Conservation (phyloP, 1,140 invertebrate species). For the Neotoxoptera formosana region DNA sequence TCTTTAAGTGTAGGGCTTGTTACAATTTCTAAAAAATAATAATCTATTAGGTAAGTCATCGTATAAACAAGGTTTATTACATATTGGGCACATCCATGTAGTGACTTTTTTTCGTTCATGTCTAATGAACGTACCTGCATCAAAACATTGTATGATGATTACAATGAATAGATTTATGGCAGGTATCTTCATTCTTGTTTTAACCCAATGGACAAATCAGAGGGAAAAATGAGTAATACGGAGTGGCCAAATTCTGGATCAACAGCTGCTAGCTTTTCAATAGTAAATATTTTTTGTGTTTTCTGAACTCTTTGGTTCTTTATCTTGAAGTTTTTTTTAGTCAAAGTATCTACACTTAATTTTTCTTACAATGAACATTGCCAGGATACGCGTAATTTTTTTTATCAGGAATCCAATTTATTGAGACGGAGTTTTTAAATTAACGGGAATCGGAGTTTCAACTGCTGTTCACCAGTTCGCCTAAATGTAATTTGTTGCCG, state of each 20-base stretch:
- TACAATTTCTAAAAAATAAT: slow-evolving; percentile 46
- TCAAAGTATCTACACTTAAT: slow-evolving; percentile 80
- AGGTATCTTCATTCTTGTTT: slow-evolving; percentile 92
- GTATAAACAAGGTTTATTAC: slow-evolving; percentile 75
- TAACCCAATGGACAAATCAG: slow-evolving; percentile 81
- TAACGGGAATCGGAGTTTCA: slow-evolving; percentile 89
- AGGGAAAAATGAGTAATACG: slow-evolving; percentile 51
- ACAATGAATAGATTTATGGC: slow-evolving; percentile 90
- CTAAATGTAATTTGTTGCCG: too few species aligned
- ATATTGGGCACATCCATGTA: slow-evolving; percentile 99
- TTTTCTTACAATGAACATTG: slow-evolving; percentile 88
- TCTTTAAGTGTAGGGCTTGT: neutral
- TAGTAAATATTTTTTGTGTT: slow-evolving; percentile 71
- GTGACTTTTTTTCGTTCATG: slow-evolving; percentile 99
- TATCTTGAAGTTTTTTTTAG: slow-evolving; percentile 85
- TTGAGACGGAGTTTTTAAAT: slow-evolving; percentile 86
- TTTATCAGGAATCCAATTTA: slow-evolving; percentile 90
- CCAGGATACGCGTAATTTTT: slow-evolving; percentile 83
- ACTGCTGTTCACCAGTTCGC: slow-evolving; percentile 91
- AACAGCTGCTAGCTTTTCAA: neutral
- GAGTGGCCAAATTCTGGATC: slow-evolving; percentile 58
- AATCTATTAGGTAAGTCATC: slow-evolving; percentile 55
- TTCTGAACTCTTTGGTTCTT: slow-evolving; percentile 86
- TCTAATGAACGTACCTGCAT: slow-evolving; percentile 91
- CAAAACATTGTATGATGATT: slow-evolving; percentile 98